phyloP scores from a whole-genome alignment of 2,113 vertebrate genomes.

The Syngnathus scovelli region DNA sequence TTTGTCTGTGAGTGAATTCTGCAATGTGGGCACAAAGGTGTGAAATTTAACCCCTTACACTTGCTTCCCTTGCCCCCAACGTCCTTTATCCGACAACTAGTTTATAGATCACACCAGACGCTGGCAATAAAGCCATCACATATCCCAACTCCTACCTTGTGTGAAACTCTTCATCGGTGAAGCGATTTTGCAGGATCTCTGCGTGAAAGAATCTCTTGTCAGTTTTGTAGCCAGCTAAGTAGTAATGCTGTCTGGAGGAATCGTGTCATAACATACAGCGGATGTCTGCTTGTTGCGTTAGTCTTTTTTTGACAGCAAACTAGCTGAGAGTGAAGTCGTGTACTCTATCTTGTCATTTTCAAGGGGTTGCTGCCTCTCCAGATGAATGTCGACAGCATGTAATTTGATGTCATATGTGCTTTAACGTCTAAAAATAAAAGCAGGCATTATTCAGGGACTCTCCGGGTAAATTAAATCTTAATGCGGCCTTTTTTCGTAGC shows the following conservation, averaged over 20 bases:
- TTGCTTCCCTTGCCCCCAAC: not conserved
- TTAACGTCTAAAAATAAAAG: not conserved
- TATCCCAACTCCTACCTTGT: not conserved
- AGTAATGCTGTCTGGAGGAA: not conserved
- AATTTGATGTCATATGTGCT: not conserved
- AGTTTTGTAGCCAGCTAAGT: not conserved
- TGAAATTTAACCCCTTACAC: not conserved
- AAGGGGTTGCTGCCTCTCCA: not conserved
- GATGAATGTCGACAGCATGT: not conserved
- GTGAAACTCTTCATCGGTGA: not conserved
- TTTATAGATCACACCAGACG: not conserved
- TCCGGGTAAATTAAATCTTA: conserved; percentile 72
- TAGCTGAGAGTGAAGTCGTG: not conserved
- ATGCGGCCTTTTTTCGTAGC: conserved; percentile 22
- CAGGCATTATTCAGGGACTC: conserved; percentile 68
- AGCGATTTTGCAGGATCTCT: not conserved
- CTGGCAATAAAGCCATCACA: not conserved
- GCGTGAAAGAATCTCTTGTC: not conserved
- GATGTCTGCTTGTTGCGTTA: not conserved
- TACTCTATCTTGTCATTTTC: not conserved
- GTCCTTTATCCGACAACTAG: not conserved
- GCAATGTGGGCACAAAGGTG: not conserved
- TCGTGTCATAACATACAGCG: not conserved
- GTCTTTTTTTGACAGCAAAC: not conserved
- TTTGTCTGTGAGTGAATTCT: no score